phyloP scores from a whole-genome alignment of 2,797 vertebrate genomes.

The Limosa lapponica region DNA sequence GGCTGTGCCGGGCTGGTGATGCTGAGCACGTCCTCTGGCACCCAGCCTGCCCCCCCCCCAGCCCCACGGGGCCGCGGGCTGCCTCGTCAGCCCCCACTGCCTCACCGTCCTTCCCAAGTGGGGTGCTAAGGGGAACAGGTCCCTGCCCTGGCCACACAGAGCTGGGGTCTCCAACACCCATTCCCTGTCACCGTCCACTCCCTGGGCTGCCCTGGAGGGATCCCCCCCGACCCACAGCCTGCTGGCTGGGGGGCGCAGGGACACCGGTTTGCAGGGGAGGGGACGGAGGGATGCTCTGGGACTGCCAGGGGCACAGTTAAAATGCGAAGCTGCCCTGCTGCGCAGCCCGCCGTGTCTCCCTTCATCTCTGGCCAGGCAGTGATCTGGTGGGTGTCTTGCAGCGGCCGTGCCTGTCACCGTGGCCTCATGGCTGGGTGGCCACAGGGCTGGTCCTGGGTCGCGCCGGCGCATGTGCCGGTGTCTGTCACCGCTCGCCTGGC shows the following conservation, averaged over 20 bases:
- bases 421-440: background rate
- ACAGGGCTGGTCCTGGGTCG: background rate
- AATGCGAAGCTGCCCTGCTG: fast-evolving
- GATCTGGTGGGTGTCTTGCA: background rate
- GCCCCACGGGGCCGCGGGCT: background rate
- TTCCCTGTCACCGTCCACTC: background rate
- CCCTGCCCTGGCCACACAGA: background rate
- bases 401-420: background rate
- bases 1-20: background rate
- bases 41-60: background rate
- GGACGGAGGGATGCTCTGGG: background rate
- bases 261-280: background rate
- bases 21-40: background rate
- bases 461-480: background rate
- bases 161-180: fast-evolving
- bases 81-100: background rate
- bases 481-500: background rate
- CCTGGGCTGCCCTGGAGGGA: background rate
- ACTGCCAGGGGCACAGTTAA: background rate
- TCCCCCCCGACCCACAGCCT: background rate
- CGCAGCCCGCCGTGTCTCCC: fast-evolving
- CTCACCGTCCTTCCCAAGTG: fast-evolving
- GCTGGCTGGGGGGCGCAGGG: fast-evolving
- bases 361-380: fast-evolving
- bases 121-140: background rate